These are phyloP conservation scores for Catostomus latipinnis DNA, from an alignment of 2,797 vertebrate species.

Conservation along the genomic window DNA sequence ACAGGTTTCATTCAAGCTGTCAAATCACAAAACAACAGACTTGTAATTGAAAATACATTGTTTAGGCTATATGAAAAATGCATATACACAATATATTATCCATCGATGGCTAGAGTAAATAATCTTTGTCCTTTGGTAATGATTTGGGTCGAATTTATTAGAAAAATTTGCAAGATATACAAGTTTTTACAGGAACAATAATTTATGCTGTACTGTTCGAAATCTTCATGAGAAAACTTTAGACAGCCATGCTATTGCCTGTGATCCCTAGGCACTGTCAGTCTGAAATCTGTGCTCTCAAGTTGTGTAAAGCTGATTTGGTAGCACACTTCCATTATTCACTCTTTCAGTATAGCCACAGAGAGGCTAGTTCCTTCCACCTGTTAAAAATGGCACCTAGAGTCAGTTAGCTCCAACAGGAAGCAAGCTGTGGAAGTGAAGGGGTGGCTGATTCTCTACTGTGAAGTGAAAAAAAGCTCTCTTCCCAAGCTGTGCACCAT, in stretches of 20 bases:
- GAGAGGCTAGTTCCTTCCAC: neutral
- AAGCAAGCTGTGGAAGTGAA: conserved; percentile 23
- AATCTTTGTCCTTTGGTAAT: too few relatives aligned
- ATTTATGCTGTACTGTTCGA: neutral
- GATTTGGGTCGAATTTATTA: too few relatives aligned
- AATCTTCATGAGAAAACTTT: neutral
- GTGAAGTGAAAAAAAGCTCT: conserved; percentile 15
- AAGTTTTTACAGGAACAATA: too few relatives aligned
- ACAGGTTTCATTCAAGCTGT: too few relatives aligned
- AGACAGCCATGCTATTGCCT: neutral
- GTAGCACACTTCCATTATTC: neutral
- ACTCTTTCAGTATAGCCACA: conserved; percentile 1
- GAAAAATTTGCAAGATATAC: too few relatives aligned
- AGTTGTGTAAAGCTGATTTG: neutral
- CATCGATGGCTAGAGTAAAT: too few relatives aligned
- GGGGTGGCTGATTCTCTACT: conserved; percentile 30
- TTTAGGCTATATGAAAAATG: too few relatives aligned
- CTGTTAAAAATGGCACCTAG: conserved; percentile 41
- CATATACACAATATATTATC: too few relatives aligned
- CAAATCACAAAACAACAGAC: too few relatives aligned
- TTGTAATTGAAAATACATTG: too few relatives aligned
- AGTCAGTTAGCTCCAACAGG: conserved; percentile 37
- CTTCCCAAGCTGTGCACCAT: conserved; percentile 22
- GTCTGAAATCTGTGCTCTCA: neutral
- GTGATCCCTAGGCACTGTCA: neutral